Evolutionary conservation across 2,888 invertebrate genomes (phyloP), one percentile per base, ranked within the genome.

Genomic region (Dryocosmus kuriphilus): DNA sequence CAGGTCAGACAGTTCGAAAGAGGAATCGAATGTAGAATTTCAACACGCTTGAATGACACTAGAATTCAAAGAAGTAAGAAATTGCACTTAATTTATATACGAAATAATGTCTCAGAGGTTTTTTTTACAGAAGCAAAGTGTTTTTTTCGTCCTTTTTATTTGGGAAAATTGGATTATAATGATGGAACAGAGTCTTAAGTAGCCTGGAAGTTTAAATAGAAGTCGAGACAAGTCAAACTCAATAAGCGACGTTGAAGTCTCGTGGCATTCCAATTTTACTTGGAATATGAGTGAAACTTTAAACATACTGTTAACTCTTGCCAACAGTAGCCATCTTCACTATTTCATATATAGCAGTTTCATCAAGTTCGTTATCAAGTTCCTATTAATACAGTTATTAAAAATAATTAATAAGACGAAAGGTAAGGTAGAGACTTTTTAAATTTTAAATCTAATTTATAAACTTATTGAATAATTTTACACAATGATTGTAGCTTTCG

Each of bases 1-100:
- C 80, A 80, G 79, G 75, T 78, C 71, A 71, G 71, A 71, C 71
- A 71, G 71, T 71, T 71, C 30, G 51, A 24, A n/a, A 71, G 71
- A 27, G 71, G 14, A 71, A 51, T 55, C 27, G 71, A 51, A 71
- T 71, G 51, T 30, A 51, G 67, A 67, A 67, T 67, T 67, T 67
- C 67, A 46, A 67, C 46, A 67, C 41, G 6, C 7, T 27, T 67
- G 67, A 67, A 67, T 67, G 46, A 46, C 27, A 19, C 41, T 19
- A 30, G 27, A 46, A 67, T 46, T 41, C 9, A 67, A 24, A 46
- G 27, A 67, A 30, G 62, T 32, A n/a, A 32, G 62, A 32, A 38
- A 46, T 27, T 67, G 65, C 46, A 27, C 19, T 46, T 71, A 30
- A 30, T 22, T 51, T 51, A 71, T 71, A 30, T 27, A 38, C 9